Evolutionary conservation across 2,888 invertebrate species (phyloP), one percentile per base, ranked within the genome.

Genomic region (Megalurothrips usitatus): DNA sequence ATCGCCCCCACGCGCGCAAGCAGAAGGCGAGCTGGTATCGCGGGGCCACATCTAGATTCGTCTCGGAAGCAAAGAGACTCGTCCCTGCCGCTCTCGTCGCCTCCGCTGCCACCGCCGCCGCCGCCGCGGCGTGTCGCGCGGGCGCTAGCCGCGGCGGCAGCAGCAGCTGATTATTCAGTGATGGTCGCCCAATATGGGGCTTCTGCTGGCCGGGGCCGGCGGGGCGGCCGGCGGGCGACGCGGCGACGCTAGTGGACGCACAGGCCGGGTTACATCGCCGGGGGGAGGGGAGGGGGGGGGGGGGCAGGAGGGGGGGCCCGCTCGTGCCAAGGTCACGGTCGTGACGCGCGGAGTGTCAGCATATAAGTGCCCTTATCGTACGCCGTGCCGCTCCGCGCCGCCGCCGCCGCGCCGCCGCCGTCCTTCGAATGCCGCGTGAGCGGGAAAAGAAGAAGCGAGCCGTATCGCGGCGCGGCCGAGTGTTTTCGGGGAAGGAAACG

Each of bases 321-420:
- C 58, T 58, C 58, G 58, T 58, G 58, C 58, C 58, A 58, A 58
- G 58, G 58, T 58, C 58, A 58, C 58, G 58, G 58, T 14, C 58
- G 58, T 58, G 34, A 43, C 34, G 34, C 34, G 34, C 34, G 3
- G 34, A 43, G 34, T 43, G 34, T 43, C 34, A 43, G 34, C 34
- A 43, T 4, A 43, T 43, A 43, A 43, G 34, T 43, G 58, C 58
- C n/a, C 58, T 17, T 17, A n/a, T 19, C 58, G 58, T 58, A 17
- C 9, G 52, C 10, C 49, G 49, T 49, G 49, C 14, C 52, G 52
- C 52, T 12, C 4, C 12, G 8, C 14, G 58, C 1, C 52, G 52
- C 34, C 6, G 34, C 34, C 6, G 34, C 34, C 34, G 2, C 34
- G 34, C 34, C 34, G 34, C 6, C 34, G 34, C 34, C 34, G 34